Evolutionary conservation across 2,797 vertebrate species (phyloP), one percentile per base, ranked within the genome.

Genomic region (Rhinophrynus dorsalis): DNA sequence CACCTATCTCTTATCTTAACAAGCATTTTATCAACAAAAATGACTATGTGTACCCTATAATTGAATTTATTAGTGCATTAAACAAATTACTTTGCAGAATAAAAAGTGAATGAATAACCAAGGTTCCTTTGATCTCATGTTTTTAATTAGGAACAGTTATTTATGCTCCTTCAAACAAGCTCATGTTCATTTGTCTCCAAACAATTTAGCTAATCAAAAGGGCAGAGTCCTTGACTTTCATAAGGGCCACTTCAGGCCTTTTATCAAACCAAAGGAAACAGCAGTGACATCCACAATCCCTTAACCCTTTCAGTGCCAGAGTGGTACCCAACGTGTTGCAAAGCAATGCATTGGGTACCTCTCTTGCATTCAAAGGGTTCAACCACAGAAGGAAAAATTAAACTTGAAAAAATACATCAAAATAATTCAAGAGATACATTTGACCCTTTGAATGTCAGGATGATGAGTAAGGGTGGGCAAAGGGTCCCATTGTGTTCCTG

Each of bases 61-160:
- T 52, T 60, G 35, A 12, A 55, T 69, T 42, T n/a, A n/a, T 24
- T 18, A 60, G 47, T 45, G 37, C 67, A 69, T 55, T 69, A 54
- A 29, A 29, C 6, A 26, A 29, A 68, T 60, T 51, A 68, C 32
- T 42, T 60, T 42, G 12, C 3, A 12, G 32, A 40, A 44, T 50
- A 17, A 59, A 50, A 42, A 60, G 40, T 24, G 52, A 60, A 58
- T 50, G 26, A 58, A 58, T 64, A 45, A 40, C 21, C 56, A 37
- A 11, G n/a, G 33, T 55, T 27, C 55, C 13, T 33, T 60, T n/a
- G 20, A 24, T n/a, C 47, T 32, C 38, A 6, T 15, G 21, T 37
- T 54, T 54, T 54, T 37, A 44, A 52, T 69, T 54, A 40, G 60
- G 20, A 44, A 52, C 26, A 29, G 33, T 68, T 11, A 44, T 62